Evolutionary conservation across 1,140 invertebrate genomes (phyloP).

Genomic region (Drosophila oshimai): DNA sequence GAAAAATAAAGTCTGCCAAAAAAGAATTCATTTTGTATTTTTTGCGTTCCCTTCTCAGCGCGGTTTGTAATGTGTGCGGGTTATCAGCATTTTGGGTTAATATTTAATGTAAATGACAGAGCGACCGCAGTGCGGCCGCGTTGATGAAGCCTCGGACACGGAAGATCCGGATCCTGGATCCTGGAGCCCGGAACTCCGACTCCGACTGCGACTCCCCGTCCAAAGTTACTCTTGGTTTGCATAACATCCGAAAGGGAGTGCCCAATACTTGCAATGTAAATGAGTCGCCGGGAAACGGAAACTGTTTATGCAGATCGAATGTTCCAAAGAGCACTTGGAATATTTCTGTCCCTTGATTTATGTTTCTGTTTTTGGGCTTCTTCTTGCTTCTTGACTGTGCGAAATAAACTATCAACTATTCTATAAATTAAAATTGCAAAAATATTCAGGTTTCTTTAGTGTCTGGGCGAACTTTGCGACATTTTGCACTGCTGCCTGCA

Average conservation of each 20-base stretch:
- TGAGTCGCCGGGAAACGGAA: slow-evolving; percentile 52
- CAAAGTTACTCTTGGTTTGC: slow-evolving; percentile 43
- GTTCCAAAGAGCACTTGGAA: slow-evolving; percentile 49
- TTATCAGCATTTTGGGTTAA: slow-evolving; percentile 77
- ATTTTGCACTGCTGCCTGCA: slow-evolving; percentile 42
- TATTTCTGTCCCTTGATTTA: slow-evolving; percentile 43
- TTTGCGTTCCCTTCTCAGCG: slow-evolving; percentile 10
- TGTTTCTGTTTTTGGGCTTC: slow-evolving; percentile 52
- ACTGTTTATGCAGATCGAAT: slow-evolving; percentile 78
- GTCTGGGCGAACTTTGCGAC: slow-evolving; percentile 49
- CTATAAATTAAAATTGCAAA: slow-evolving; percentile 72
- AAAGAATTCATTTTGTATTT: slow-evolving; percentile 58
- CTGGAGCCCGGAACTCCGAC: neutral
- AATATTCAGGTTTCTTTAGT: slow-evolving; percentile 37
- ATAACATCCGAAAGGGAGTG: slow-evolving; percentile 22
- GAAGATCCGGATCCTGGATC: neutral
- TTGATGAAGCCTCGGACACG: slow-evolving; percentile 50
- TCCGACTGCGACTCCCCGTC: neutral
- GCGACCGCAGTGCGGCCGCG: slow-evolving; percentile 36
- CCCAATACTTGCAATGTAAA: slow-evolving; percentile 52
- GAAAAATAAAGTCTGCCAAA: slow-evolving; percentile 29
- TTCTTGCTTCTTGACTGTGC: neutral
- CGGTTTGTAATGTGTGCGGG: slow-evolving; percentile 60
- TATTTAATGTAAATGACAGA: slow-evolving; percentile 76
- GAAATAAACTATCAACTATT: slow-evolving; percentile 50